These are phyloP conservation scores for Chaitophorus viminalis DNA, from an alignment of 2,888 invertebrate species.

Conservation along the genomic window DNA sequence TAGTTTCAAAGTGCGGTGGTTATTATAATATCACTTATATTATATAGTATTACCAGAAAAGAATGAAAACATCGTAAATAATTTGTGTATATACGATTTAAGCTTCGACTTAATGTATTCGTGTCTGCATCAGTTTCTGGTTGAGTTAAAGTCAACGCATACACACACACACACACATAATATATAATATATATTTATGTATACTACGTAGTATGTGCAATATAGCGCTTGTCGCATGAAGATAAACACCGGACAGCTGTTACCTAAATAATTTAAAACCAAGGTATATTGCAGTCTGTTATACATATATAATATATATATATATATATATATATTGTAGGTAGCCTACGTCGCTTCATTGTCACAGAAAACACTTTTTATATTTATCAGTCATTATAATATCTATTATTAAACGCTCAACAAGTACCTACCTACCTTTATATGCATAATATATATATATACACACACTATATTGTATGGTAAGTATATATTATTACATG, in stretches of 20 bases:
- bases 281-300: not conserved
- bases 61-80: not conserved
- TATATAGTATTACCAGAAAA: not conserved
- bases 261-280: not conserved
- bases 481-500: not conserved
- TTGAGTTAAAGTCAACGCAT: too few species aligned
- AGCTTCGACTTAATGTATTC: too few species aligned
- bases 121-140: too few species aligned
- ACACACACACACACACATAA: too few species aligned
- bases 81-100: too few species aligned
- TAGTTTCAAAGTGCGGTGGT: not conserved
- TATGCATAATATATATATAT: too few species aligned
- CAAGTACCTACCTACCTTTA: not conserved
- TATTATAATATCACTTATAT: not conserved
- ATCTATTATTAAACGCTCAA: not conserved
- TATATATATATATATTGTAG: too few species aligned
- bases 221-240: too few species aligned
- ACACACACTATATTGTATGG: not conserved
- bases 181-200: too few species aligned
- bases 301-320: too few species aligned
- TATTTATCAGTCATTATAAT: not conserved
- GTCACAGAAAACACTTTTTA: not conserved
- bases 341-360: not conserved
- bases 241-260: too few species aligned
- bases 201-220: too few species aligned